phyloP scores from a whole-genome alignment of 1,140 invertebrate species.

The Elymnias hypermnestra region DNA sequence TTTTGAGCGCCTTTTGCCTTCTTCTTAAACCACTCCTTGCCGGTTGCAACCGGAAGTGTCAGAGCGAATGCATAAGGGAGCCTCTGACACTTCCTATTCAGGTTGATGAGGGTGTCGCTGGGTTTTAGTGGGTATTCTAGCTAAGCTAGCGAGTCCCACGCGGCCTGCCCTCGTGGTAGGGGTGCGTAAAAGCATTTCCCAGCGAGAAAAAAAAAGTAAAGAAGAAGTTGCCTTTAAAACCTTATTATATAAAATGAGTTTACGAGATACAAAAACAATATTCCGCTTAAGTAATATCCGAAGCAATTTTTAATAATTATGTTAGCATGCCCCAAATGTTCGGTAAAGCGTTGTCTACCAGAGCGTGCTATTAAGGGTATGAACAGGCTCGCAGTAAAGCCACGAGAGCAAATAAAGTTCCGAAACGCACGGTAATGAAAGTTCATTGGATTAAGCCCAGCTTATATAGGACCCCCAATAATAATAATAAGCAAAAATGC shows the following conservation, averaged over 20 bases:
- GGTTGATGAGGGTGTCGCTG: no score
- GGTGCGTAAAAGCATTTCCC: no score
- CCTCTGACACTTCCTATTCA: no score
- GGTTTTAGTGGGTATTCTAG: no score
- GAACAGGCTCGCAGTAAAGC: conserved; percentile 52
- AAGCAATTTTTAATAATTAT: conserved; percentile 74
- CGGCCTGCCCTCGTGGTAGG: no score
- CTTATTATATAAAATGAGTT: conserved; percentile 14
- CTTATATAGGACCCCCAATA: conserved; percentile 60
- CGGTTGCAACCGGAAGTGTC: no score
- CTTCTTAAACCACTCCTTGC: no score
- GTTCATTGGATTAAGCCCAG: conserved; percentile 69
- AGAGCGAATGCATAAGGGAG: no score
- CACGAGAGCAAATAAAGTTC: conserved; percentile 63
- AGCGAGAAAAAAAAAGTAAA: no score
- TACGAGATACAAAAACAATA: conserved; percentile 36
- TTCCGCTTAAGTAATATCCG: conserved; percentile 37
- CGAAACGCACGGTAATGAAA: conserved; percentile 65
- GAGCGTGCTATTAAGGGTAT: conserved; percentile 58
- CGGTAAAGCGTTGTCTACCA: conserved; percentile 45
- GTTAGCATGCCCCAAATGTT: conserved; percentile 48
- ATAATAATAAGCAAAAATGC: conserved; percentile 72
- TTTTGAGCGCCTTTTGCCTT: no score
- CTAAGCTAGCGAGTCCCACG: no score
- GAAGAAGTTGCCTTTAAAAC: no score